Evolutionary conservation across 2,888 invertebrate species (phyloP).

Genomic region (Chrysotoxum bicinctum): DNA sequence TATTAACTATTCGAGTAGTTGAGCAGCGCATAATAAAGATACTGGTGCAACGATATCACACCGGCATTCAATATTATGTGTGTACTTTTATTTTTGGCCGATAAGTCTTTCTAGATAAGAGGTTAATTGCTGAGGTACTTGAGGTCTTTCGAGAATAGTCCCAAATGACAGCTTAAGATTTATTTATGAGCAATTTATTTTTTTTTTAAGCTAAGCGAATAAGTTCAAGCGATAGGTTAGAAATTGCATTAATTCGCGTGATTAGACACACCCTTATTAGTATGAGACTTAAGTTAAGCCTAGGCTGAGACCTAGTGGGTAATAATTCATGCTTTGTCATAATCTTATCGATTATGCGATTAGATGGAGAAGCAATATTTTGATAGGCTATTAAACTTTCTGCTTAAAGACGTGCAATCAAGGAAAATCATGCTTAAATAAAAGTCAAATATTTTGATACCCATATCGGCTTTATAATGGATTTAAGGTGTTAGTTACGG

Average conservation of each 20-base stretch:
- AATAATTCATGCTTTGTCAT: constrained; percentile 49
- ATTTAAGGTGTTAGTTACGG: background rate
- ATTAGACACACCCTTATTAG: constrained; percentile 51
- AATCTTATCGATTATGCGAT: constrained; percentile 17
- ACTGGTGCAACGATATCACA: constrained; percentile 21
- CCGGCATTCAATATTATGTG: background rate
- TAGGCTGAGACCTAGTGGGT: background rate
- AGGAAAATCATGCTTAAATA: background rate
- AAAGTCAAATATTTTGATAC: constrained; percentile 19
- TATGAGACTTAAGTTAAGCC: background rate
- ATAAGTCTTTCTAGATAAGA: constrained; percentile 59
- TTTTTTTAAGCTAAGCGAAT: background rate
- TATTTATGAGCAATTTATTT: constrained; percentile 21
- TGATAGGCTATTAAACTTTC: background rate
- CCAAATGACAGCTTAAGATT: constrained; percentile 58
- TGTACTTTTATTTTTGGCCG: constrained; percentile 22
- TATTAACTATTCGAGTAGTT: background rate
- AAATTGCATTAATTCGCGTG: constrained; percentile 45
- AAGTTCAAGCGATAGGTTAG: constrained; percentile 48
- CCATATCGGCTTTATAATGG: background rate
- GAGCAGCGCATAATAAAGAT: background rate
- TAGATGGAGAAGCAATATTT: constrained; percentile 15
- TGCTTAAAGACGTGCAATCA: background rate
- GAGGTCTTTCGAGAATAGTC: constrained; percentile 49
- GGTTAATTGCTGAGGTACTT: constrained; percentile 59